Conservation (phyloP, 2,888 invertebrate genomes). For the Sesia bembeciformis region DNA sequence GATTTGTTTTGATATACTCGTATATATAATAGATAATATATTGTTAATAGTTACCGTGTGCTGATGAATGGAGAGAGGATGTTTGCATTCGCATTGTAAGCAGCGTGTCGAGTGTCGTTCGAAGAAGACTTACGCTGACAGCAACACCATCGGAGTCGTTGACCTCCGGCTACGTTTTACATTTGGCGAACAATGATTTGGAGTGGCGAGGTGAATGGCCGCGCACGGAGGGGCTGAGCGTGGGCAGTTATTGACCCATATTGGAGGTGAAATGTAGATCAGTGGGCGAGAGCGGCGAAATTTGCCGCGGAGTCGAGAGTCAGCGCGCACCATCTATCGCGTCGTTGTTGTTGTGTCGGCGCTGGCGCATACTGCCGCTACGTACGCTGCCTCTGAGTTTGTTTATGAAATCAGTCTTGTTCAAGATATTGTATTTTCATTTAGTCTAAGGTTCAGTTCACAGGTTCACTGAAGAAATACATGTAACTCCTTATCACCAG, state of each 20-base stretch:
- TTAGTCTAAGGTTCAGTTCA: too few relatives aligned
- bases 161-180: slow-evolving; percentile 62
- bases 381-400: not conserved
- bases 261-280: slow-evolving; percentile 74
- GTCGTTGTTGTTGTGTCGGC: slow-evolving; percentile 9
- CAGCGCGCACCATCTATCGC: slow-evolving; percentile 12
- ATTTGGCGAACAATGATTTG: slow-evolving; percentile 74
- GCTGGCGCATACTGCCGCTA: slow-evolving; percentile 7
- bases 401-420: too few relatives aligned
- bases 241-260: slow-evolving; percentile 75
- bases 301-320: slow-evolving; percentile 50
- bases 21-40: too few relatives aligned
- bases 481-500: too few relatives aligned
- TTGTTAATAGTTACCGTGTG: too few relatives aligned
- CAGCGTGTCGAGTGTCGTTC: slow-evolving; percentile 61
- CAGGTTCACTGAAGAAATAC: too few relatives aligned
- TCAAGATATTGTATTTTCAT: too few relatives aligned
- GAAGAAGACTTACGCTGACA: slow-evolving; percentile 55
- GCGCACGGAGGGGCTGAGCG: slow-evolving; percentile 68
- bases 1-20: too few relatives aligned
- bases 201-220: slow-evolving; percentile 72
- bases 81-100: slow-evolving; percentile 46
- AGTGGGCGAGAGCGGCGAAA: slow-evolving; percentile 74
- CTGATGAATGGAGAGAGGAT: slow-evolving; percentile 25
- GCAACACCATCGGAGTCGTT: slow-evolving; percentile 49